These are phyloP conservation scores for Dichetophora obliterata DNA, from an alignment of 2,888 invertebrate genomes.

Conservation along the genomic window DNA sequence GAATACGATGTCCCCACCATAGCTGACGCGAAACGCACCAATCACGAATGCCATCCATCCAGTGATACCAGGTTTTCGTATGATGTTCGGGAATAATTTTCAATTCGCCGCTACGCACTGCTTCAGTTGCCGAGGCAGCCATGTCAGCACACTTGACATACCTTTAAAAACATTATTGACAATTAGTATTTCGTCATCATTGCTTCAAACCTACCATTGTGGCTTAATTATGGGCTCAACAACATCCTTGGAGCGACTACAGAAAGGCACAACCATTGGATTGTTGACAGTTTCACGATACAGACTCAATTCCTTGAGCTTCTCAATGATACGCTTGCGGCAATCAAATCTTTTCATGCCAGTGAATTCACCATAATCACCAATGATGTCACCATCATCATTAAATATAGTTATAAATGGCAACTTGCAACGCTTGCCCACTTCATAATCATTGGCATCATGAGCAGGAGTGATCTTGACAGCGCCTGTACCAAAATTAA, in stretches of 20 bases:
- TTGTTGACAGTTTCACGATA: constrained; percentile 88
- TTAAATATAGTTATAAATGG: constrained; percentile 90
- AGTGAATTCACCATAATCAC: constrained; percentile 83
- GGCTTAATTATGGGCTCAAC: constrained; percentile 96
- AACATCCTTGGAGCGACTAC: constrained; percentile 96
- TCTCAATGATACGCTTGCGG: constrained; percentile 83
- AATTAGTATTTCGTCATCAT: neutral
- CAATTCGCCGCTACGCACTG: constrained; percentile 83
- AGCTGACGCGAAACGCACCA: constrained; percentile 99
- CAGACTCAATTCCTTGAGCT: constrained; percentile 79
- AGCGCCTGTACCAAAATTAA: constrained; percentile 96
- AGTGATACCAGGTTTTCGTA: constrained; percentile 93
- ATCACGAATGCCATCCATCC: constrained; percentile 96
- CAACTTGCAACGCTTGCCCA: constrained; percentile 89
- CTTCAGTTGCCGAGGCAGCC: constrained; percentile 87
- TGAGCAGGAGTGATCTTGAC: constrained; percentile 99
- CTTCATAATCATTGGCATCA: constrained; percentile 96
- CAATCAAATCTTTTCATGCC: constrained; percentile 94
- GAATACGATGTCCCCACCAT: constrained; percentile 99
- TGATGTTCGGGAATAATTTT: constrained; percentile 92
- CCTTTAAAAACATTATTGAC: constrained; percentile 67
- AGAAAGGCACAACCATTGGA: constrained; percentile 96
- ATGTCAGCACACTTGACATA: constrained; percentile 90
- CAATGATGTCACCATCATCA: constrained; percentile 88
- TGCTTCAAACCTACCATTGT: constrained; percentile 81